phyloP scores from a whole-genome alignment of 2,797 vertebrate genomes.

The Falco berigora region DNA sequence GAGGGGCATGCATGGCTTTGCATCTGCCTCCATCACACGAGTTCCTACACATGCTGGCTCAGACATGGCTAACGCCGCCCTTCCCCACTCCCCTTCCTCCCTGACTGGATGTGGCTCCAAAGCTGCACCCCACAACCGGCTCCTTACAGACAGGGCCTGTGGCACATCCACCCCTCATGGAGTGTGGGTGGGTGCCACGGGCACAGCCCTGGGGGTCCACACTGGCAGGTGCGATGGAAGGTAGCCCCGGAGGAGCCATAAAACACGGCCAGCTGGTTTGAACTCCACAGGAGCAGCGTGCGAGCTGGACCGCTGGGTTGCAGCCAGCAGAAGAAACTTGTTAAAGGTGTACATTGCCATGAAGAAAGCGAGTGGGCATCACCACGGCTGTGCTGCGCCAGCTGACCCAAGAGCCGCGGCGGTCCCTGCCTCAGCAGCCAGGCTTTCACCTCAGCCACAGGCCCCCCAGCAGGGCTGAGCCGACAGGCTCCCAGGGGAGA shows the following conservation, averaged over 20 bases:
- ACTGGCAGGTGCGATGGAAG: rapidly evolving
- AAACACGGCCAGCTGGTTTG: background rate
- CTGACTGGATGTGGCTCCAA: background rate
- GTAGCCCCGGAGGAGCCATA: background rate
- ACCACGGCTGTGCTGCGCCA: rapidly evolving
- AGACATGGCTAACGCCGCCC: rapidly evolving
- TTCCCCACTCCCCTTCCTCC: rapidly evolving
- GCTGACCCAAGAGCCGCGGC: background rate
- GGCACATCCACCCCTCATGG: background rate
- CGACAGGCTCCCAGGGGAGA: rapidly evolving
- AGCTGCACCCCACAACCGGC: background rate
- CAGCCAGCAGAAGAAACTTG: background rate
- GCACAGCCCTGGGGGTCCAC: rapidly evolving
- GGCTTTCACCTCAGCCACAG: background rate
- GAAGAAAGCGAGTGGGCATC: background rate
- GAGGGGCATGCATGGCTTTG: background rate
- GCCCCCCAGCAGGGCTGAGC: background rate
- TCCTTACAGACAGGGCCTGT: background rate
- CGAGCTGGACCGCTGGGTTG: rapidly evolving
- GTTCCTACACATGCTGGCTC: background rate
- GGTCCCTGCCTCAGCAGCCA: no score
- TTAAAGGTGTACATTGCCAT: background rate
- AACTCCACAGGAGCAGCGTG: background rate
- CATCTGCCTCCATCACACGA: background rate
- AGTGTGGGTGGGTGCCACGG: background rate